Evolutionary conservation across 2,113 vertebrate species (phyloP).

Genomic region (Malaclemys terrapin): DNA sequence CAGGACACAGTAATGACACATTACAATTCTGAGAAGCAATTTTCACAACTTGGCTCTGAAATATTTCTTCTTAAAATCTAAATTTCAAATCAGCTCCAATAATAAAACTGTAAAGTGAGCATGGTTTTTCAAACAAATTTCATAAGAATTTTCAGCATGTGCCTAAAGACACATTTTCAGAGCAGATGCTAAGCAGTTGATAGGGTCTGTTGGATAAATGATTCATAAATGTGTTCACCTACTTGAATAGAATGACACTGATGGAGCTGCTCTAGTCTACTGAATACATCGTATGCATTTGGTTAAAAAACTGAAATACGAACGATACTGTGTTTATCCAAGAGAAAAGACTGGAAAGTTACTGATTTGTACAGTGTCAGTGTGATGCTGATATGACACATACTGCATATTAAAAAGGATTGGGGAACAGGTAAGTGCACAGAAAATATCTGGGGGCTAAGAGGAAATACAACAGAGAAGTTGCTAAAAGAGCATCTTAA

Average conservation of each 20-base stretch:
- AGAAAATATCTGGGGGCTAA: neutral
- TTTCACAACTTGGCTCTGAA: neutral
- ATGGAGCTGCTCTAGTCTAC: conserved; percentile 61
- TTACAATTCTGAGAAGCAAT: neutral
- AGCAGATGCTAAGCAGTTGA: conserved; percentile 28
- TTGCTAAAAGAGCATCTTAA: neutral
- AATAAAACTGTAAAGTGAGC: conserved; percentile 37
- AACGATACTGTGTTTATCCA: conserved; percentile 62
- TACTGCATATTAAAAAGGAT: conserved; percentile 6
- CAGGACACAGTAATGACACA: neutral
- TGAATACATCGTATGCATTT: conserved; percentile 59
- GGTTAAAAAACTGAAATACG: conserved; percentile 60
- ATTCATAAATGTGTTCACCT: conserved; percentile 35
- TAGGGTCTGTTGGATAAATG: conserved; percentile 53
- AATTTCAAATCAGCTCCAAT: neutral
- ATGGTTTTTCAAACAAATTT: conserved; percentile 24
- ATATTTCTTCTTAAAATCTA: neutral
- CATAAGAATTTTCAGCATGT: conserved; percentile 26
- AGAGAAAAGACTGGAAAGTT: conserved; percentile 51
- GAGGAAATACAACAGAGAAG: neutral
- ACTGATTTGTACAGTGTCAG: conserved; percentile 46
- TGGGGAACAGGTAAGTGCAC: conserved; percentile 3
- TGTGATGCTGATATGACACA: conserved; percentile 24
- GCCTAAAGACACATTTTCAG: neutral
- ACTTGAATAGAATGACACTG: conserved; percentile 48